Evolutionary conservation across 2,888 invertebrate genomes (phyloP).

Genomic region (Drosophila macrospina): DNA sequence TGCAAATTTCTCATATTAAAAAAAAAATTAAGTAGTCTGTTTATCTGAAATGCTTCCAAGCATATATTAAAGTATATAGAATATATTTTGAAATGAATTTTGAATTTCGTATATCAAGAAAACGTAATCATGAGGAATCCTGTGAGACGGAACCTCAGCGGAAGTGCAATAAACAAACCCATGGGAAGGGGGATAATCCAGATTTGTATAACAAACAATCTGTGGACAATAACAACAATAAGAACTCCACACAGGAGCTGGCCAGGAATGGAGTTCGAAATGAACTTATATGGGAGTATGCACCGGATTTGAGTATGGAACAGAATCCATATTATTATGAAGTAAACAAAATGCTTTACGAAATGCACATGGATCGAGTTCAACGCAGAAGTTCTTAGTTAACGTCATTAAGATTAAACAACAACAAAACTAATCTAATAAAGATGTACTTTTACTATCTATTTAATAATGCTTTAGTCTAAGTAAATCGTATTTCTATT

Average conservation of each 20-base stretch:
- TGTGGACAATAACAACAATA: background rate
- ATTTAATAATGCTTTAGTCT: no score
- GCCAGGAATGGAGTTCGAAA: background rate
- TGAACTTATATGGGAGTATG: background rate
- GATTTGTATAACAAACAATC: background rate
- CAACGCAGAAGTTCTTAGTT: constrained; percentile 1
- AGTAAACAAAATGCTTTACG: constrained; percentile 25
- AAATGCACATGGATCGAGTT: constrained; percentile 27
- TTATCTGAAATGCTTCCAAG: background rate
- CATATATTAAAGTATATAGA: background rate
- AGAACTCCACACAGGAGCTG: background rate
- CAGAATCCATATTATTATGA: constrained; percentile 46
- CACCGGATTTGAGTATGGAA: constrained; percentile 24
- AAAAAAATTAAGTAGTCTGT: background rate
- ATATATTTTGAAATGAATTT: background rate
- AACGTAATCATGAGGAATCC: background rate
- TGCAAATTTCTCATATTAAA: no score
- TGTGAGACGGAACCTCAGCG: background rate
- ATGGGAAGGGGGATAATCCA: background rate
- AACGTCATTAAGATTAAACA: background rate
- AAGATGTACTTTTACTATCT: no score
- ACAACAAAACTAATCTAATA: no score
- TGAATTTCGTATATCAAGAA: background rate
- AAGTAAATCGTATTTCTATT: no score
- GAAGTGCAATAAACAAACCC: background rate